Conservation (phyloP, 2,888 invertebrate species). For the Didymodactylos carnosus region DNA sequence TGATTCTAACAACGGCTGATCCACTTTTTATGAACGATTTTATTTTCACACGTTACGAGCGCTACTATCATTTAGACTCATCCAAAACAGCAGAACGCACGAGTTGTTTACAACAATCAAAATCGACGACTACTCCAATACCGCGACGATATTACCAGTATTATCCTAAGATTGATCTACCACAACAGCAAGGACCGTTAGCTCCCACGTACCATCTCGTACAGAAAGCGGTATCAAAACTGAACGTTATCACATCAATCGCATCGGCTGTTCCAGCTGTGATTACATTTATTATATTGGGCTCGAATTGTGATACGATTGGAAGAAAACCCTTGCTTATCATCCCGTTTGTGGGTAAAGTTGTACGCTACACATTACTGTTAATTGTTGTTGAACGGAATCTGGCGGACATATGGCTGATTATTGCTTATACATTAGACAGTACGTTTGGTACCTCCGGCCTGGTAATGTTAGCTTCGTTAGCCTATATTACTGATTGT, state of each 20-base stretch:
- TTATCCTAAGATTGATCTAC: too few species aligned
- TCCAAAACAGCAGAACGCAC: background rate
- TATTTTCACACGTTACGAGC: background rate
- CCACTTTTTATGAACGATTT: background rate
- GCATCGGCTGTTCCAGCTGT: background rate
- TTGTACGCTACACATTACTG: background rate
- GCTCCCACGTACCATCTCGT: background rate
- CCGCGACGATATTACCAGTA: too few species aligned
- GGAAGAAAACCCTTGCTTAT: background rate
- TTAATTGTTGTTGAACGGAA: background rate
- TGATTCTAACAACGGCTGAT: background rate
- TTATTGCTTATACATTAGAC: background rate
- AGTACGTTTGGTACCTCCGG: background rate
- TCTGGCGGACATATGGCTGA: background rate
- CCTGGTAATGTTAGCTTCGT: background rate
- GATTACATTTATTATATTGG: background rate
- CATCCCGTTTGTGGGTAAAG: background rate
- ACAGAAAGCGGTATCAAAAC: background rate
- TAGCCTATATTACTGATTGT: background rate
- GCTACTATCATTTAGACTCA: background rate
- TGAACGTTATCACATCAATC: background rate
- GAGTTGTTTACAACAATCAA: background rate
- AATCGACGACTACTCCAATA: too few species aligned
- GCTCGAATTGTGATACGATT: background rate
- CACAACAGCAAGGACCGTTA: background rate